These are phyloP conservation scores for Suncus etruscus DNA, from an alignment of 2,113 vertebrate genomes.

Conservation along the genomic window DNA sequence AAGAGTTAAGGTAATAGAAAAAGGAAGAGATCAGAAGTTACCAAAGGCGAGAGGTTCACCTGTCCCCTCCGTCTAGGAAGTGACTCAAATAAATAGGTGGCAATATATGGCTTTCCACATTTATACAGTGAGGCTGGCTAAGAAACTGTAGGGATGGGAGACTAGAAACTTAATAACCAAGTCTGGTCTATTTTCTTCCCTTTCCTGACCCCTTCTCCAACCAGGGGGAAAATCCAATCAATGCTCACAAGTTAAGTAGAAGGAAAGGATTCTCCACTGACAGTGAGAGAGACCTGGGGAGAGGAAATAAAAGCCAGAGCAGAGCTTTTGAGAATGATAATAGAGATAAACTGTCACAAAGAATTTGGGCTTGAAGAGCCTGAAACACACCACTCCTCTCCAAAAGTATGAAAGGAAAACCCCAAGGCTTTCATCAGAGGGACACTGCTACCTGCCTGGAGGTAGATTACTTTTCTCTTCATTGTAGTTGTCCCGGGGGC, in stretches of 20 bases:
- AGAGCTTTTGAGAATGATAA: neutral
- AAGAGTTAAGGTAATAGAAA: no score
- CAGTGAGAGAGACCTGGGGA: neutral
- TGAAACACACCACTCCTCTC: neutral
- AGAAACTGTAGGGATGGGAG: no score
- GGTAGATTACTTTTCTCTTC: neutral
- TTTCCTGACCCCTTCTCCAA: neutral
- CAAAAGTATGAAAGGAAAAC: neutral
- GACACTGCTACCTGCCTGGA: neutral
- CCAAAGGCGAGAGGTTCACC: no score
- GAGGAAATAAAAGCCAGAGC: neutral
- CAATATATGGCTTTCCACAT: no score
- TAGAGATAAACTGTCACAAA: slow-evolving; percentile 52
- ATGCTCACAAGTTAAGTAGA: no score
- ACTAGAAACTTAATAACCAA: no score
- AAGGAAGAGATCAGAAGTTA: no score
- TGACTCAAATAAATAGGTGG: no score
- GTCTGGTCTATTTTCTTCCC: no score
- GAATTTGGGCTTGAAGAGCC: neutral
- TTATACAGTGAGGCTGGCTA: no score
- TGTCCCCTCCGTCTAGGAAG: no score
- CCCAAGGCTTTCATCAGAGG: neutral
- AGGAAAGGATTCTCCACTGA: neutral
- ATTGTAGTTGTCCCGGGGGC: neutral
- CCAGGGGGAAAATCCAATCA: neutral